Percentiles rank a stretch among this genome's conserved stretches.
These are phyloP conservation scores for Catharus ustulatus DNA, from an alignment of 2,797 vertebrate genomes.

Conservation along the genomic window DNA sequence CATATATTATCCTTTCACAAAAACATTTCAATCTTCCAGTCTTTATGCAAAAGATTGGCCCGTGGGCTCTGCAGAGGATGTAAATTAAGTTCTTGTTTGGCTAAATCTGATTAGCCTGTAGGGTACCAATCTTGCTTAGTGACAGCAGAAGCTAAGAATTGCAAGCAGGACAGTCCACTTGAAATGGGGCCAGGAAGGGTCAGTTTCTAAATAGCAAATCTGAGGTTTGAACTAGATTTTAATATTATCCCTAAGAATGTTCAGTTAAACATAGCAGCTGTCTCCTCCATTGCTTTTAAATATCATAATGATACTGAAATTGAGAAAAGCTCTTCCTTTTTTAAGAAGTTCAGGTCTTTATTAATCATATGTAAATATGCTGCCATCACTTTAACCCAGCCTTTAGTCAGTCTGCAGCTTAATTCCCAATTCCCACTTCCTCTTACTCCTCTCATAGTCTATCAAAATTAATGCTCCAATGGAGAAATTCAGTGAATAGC, in stretches of 20 bases:
- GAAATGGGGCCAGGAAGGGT: not conserved
- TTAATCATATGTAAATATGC: not conserved
- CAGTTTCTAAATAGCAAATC: not conserved
- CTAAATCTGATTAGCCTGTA: not conserved
- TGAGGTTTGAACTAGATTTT: not conserved
- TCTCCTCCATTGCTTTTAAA: not conserved
- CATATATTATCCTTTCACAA: not conserved
- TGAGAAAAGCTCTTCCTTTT: not conserved
- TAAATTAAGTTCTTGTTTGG: constrained; percentile 24
- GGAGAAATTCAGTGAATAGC: not conserved
- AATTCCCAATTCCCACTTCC: not conserved
- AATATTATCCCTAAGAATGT: not conserved
- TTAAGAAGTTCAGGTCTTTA: not conserved
- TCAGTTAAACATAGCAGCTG: not conserved
- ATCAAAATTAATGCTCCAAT: not conserved
- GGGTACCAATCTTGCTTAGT: not conserved
- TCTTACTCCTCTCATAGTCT: not conserved
- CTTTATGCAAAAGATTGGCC: constrained; percentile 24
- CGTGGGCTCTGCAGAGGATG: not conserved
- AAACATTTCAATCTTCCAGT: constrained; percentile 1
- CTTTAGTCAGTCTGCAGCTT: not conserved
- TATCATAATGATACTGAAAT: not conserved
- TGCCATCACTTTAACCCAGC: not conserved
- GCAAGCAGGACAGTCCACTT: not conserved
- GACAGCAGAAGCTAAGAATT: not conserved